Percentiles rank a stretch among this genome's conserved stretches.
phyloP scores from a whole-genome alignment of 1,140 invertebrate genomes.

The Maconellicoccus hirsutus region DNA sequence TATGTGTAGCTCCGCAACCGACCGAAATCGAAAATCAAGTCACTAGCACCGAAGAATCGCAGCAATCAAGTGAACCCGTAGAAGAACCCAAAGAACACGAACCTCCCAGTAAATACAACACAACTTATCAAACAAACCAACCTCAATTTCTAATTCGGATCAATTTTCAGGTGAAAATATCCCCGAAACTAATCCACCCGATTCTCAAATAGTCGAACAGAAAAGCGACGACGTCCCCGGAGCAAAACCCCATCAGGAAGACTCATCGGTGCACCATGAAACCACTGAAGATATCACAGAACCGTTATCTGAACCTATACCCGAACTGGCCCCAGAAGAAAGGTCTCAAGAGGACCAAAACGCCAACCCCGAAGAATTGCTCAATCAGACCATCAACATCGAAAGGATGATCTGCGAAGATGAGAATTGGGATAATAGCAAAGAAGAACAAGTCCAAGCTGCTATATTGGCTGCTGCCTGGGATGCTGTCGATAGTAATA shows the following conservation, averaged over 20 bases:
- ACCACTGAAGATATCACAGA: neutral
- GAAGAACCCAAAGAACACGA: neutral
- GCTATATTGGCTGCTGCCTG: constrained; percentile 32
- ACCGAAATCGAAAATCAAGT: constrained; percentile 34
- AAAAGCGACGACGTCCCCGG: neutral
- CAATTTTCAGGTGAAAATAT: no score
- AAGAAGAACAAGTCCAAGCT: constrained; percentile 11
- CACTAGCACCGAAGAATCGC: neutral
- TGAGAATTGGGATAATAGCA: neutral
- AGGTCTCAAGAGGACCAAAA: neutral
- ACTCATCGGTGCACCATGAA: neutral
- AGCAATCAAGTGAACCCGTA: neutral
- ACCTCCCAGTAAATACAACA: no score
- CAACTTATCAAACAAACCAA: no score
- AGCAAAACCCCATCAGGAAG: neutral
- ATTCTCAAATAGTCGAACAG: no score
- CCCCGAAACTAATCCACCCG: neutral
- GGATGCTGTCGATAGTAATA: constrained; percentile 38
- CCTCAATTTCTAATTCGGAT: no score
- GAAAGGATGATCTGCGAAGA: neutral
- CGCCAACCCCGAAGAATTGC: neutral
- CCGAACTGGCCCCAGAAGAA: neutral
- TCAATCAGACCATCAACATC: neutral
- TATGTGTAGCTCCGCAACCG: constrained; percentile 33
- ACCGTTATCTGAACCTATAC: neutral